Conservation (phyloP, 2,888 invertebrate species). For the Amblyjoppa fuscipennis region DNA sequence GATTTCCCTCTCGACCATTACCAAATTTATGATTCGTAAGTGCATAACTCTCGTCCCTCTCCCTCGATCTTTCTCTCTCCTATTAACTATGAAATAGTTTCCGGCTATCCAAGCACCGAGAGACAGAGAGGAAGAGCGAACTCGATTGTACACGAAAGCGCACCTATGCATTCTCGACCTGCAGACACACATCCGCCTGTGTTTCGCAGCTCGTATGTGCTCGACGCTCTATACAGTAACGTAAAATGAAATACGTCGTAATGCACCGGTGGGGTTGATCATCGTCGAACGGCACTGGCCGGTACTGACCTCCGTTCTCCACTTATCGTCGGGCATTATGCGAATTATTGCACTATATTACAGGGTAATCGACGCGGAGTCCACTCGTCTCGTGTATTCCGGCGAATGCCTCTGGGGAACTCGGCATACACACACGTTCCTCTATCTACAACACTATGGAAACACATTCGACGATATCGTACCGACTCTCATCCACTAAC, state of each 20-base stretch:
- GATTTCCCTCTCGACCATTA: conserved; percentile 66
- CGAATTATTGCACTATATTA: conserved; percentile 68
- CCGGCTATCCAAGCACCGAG: conserved; percentile 72
- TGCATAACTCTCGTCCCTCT: conserved; percentile 71
- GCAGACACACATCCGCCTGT: conserved; percentile 31
- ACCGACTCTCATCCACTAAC: conserved; percentile 27
- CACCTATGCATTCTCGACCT: conserved; percentile 51
- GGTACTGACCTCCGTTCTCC: conserved; percentile 41
- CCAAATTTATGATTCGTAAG: conserved; percentile 79
- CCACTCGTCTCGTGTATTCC: conserved; percentile 61
- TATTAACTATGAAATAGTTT: conserved; percentile 80
- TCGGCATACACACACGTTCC: conserved; percentile 31
- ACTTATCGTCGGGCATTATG: conserved; percentile 65
- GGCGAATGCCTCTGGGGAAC: conserved; percentile 46
- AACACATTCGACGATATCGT: conserved; percentile 31
- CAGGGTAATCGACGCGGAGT: conserved; percentile 58
- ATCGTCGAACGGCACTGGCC: conserved; percentile 35
- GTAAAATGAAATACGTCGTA: conserved; percentile 49
- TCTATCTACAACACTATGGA: conserved; percentile 12
- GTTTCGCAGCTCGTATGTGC: neutral
- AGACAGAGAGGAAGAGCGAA: conserved; percentile 41
- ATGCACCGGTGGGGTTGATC: conserved; percentile 27
- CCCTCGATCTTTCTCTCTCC: conserved; percentile 66
- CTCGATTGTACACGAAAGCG: conserved; percentile 9
- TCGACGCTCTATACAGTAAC: neutral